Base-by-base conservation (phyloP, 2,113 vertebrate species). In the Mirza zaza region DNA sequence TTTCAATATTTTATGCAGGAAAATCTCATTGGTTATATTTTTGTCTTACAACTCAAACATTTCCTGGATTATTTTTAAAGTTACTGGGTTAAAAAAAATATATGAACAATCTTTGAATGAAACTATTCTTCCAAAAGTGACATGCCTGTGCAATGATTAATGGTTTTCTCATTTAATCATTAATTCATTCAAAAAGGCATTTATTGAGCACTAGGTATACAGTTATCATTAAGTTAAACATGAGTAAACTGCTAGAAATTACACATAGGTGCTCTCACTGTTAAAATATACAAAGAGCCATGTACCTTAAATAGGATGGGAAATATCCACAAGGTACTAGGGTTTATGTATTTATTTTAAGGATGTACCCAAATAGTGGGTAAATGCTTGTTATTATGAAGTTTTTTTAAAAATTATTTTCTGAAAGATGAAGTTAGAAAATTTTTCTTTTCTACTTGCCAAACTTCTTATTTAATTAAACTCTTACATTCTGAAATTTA, bases 1-100 rank as follows among this genome's bases (percentile, higher is more conserved):
- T 79, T 94, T 93, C 68, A 71, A 52, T 85, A 90, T 94, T 95
- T 95, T 90, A 85, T 65, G 1, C 18, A 48, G 82, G 81, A 75
- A 76, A 57, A 91, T 90, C 79, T 90, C 2, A 88, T 68, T 94
- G 71, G 13, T 83, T 93, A 34, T 91, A 1, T 48, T 39, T 93
- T 84, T 93, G 39, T 90, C 32, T 63, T 92, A 61, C 42, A 57
- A 83, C 77, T 96, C 34, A 84, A 76, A 0, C 65, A 2, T 86
- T 89, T 89, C 36, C 21, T 83, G 11, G 8, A 52, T 95, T 87
- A 71, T 76, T 68, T 90, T 75, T 20, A 67, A 87, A 80, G 21
- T 86, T 76, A 83, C 12, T 67, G 70, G 6, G 2, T 65, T 61
- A 79, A 39, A 34, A 61, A 61, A 84, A 45, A 55, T 81, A 65